Base-by-base conservation (phyloP, 2,113 vertebrate genomes). In the Leptobrachium leishanense region DNA sequence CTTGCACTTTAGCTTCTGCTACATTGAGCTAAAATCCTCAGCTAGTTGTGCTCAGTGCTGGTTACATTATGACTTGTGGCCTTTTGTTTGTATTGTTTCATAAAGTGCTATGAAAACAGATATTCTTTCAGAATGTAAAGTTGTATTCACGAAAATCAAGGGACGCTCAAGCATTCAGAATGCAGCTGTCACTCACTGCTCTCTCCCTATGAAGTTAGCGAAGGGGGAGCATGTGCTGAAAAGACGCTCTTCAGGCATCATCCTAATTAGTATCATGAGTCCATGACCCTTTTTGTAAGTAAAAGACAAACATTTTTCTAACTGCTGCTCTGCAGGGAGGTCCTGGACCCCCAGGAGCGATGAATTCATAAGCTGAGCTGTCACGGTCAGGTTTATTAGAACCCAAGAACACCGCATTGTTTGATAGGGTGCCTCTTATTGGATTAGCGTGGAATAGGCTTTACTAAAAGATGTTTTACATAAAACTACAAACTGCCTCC, bases 271-370 rank as follows among this genome's bases (percentile, higher is more conserved):
- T 53, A 79, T 81, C 80, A 82, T n/a, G 53, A 2, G 77, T 74
- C 77, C 77, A 73, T 80, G 77, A 80, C 77, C 77, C 77, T 80
- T 80, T 74, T 80, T 80, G 77, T 74, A 74, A 80, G 77, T 46
- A 68, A 74, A 80, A 74, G 70, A 80, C 77, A 80, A 80, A 80
- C 77, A 80, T 80, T 80, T 80, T 80, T 73, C 50, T 80, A 80
- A 80, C 70, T 53, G 70, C 64, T 80, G 77, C 63, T 44, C 77
- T 80, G 77, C 77, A 67, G 77, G 77, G 77, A 74, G 77, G 77
- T 80, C 77, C 53, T 41, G 44, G 77, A 68, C 71, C 77, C 71
- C 77, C 77, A 74, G 71, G 63, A 80, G 71, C 64, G 71, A 57
- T 53, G 50, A 39, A 43, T 54, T 72, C 44, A 64, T 46, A 73